Conservation (phyloP, 2,113 vertebrate genomes). For the Laticauda laticaudata region DNA sequence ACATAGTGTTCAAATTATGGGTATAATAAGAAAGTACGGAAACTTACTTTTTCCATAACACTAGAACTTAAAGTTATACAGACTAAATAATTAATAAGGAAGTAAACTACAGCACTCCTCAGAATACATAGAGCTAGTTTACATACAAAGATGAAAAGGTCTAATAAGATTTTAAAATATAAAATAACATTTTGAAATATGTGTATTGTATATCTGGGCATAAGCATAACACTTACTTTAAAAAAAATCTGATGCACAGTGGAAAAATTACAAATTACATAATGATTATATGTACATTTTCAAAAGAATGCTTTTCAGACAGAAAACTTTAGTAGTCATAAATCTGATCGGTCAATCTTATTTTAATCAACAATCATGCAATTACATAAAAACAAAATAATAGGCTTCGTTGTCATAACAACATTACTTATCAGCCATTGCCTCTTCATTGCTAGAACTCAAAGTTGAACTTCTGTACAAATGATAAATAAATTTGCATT, state of each 20-base stretch:
- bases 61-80: neutral
- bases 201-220: neutral
- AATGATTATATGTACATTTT: neutral
- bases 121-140: neutral
- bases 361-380: neutral
- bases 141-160: neutral
- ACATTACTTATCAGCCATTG: neutral
- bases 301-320: neutral
- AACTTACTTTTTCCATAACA: neutral
- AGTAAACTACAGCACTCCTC: neutral
- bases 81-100: neutral
- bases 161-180: neutral
- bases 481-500: neutral
- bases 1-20: neutral
- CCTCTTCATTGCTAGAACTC: neutral
- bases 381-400: neutral
- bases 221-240: neutral
- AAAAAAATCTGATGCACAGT: neutral
- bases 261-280: slow-evolving; percentile 16
- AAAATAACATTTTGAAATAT: neutral
- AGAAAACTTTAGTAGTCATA: neutral
- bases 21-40: neutral
- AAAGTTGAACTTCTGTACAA: neutral
- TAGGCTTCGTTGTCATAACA: neutral
- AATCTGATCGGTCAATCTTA: neutral